phyloP scores from a whole-genome alignment of 2,113 vertebrate genomes.

The Ciconia maguari region DNA sequence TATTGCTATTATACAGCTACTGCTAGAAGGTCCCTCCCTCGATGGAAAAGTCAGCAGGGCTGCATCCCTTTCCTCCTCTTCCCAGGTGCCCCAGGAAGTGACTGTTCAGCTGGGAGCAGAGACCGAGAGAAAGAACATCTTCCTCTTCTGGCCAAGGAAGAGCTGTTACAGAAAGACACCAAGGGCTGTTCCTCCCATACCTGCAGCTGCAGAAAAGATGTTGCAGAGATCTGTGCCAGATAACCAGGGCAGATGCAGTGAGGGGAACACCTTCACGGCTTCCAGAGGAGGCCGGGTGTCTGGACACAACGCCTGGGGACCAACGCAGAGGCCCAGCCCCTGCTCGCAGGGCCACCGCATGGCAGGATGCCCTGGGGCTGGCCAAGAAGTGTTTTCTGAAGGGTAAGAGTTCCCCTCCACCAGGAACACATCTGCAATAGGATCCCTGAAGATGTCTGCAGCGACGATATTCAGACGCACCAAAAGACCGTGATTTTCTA shows the following conservation, averaged over 20 bases:
- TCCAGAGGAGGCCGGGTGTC: not conserved
- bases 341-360: accelerated
- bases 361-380: not conserved
- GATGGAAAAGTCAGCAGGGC: not conserved
- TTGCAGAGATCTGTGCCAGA: not conserved
- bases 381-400: not conserved
- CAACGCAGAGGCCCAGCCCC: not conserved
- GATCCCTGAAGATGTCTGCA: not conserved
- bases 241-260: not conserved
- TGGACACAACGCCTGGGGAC: accelerated
- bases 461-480: not conserved
- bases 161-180: not conserved
- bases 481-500: not conserved
- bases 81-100: not conserved
- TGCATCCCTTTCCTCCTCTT: not conserved
- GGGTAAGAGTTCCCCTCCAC: not conserved
- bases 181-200: not conserved
- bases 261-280: not conserved
- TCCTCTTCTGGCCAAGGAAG: not conserved
- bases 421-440: not conserved
- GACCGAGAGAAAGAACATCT: not conserved
- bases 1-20: not conserved
- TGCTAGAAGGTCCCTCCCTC: not conserved
- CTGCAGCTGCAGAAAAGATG: not conserved
- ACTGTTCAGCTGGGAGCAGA: not conserved